These are phyloP conservation scores for Papilio machaon DNA, from an alignment of 1,140 invertebrate genomes.

Conservation along the genomic window DNA sequence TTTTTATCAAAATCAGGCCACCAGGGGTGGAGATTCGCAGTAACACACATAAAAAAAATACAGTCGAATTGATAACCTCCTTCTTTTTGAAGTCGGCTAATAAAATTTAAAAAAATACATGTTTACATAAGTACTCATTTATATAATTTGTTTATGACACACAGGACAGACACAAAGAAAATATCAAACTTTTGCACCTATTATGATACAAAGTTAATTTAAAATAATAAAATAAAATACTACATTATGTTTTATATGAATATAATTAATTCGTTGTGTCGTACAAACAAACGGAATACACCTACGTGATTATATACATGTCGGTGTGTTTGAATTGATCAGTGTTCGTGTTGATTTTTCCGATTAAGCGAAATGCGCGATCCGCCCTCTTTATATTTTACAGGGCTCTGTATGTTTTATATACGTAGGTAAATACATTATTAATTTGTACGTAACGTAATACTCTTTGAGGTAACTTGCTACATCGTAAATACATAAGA, in stretches of 20 bases:
- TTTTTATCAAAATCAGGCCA: too few species aligned
- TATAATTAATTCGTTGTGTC: slow-evolving; percentile 26
- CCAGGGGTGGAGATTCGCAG: too few species aligned
- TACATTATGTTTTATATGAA: neutral
- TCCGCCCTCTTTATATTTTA: slow-evolving; percentile 43
- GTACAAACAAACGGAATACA: slow-evolving; percentile 39
- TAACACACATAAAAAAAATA: too few species aligned
- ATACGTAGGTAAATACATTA: neutral
- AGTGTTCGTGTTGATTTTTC: slow-evolving; percentile 65
- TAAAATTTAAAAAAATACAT: too few species aligned
- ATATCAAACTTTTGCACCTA: neutral
- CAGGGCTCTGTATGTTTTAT: slow-evolving; percentile 50
- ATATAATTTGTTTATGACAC: too few species aligned
- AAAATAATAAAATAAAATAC: neutral
- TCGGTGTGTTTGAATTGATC: slow-evolving; percentile 42
- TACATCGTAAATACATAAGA: too few species aligned
- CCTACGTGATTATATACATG: slow-evolving; percentile 45
- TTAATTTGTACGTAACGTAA: too few species aligned
- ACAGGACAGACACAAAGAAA: too few species aligned
- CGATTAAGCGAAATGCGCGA: slow-evolving; percentile 69
- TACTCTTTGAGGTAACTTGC: too few species aligned
- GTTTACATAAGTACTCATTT: too few species aligned
- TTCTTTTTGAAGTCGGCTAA: too few species aligned
- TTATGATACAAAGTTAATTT: neutral
- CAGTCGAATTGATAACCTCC: too few species aligned